A percentile compares a stretch with the other conserved stretches of the same genome.
Evolutionary conservation across 2,888 invertebrate species (phyloP).

Genomic region (Athripsodes cinereus): DNA sequence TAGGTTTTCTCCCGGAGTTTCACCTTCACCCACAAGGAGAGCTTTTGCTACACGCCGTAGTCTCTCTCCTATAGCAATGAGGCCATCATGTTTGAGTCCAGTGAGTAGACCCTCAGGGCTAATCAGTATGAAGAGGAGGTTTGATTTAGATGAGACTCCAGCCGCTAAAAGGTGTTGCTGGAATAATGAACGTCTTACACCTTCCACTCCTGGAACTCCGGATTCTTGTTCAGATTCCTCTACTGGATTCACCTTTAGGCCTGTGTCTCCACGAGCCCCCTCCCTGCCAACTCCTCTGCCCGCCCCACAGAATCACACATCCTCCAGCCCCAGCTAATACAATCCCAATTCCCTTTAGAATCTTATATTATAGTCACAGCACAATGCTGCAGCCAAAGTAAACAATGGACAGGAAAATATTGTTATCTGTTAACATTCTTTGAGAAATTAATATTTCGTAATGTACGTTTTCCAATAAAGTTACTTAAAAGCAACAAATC

Average conservation of each 20-base stretch:
- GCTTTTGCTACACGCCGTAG: slow-evolving; percentile 76
- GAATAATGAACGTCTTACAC: slow-evolving; percentile 35
- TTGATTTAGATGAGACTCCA: slow-evolving; percentile 53
- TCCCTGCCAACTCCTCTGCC: slow-evolving; percentile 33
- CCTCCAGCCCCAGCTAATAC: slow-evolving; percentile 45
- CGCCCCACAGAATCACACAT: slow-evolving; percentile 35
- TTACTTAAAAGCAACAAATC: no score
- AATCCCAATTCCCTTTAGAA: neutral
- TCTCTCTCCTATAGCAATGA: slow-evolving; percentile 80
- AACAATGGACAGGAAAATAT: no score
- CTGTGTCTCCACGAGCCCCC: slow-evolving; percentile 43
- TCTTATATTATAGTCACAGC: neutral
- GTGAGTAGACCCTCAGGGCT: slow-evolving; percentile 50
- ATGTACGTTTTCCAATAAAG: no score
- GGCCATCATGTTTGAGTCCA: slow-evolving; percentile 68
- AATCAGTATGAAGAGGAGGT: slow-evolving; percentile 55
- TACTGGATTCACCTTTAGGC: slow-evolving; percentile 46
- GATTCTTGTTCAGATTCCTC: slow-evolving; percentile 39
- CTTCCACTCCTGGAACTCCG: slow-evolving; percentile 43
- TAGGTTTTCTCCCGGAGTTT: slow-evolving; percentile 56
- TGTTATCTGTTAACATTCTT: no score
- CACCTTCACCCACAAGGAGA: slow-evolving; percentile 81
- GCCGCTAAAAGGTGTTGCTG: slow-evolving; percentile 43
- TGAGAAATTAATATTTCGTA: no score
- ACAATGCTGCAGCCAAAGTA: slow-evolving; percentile 25